Conservation (phyloP, 2,797 vertebrate species). For the Urosaurus nigricauda region DNA sequence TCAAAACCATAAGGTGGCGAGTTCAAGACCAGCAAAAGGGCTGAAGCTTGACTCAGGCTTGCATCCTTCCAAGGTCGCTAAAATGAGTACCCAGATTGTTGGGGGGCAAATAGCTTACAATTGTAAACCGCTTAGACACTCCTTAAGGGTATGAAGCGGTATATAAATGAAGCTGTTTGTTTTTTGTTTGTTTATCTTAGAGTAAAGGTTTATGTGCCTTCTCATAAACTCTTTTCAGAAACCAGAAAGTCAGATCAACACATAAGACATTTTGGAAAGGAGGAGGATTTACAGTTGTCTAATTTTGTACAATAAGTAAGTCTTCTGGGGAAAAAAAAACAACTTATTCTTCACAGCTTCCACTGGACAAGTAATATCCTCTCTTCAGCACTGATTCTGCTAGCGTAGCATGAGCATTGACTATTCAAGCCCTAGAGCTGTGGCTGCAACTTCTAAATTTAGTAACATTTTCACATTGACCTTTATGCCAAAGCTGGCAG, state of each 20-base stretch:
- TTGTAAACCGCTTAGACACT: too few relatives aligned
- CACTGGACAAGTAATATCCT: background rate
- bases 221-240: background rate
- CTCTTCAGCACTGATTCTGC: constrained; percentile 12
- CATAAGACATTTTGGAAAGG: background rate
- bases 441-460: constrained; percentile 18
- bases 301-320: background rate
- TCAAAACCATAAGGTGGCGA: too few relatives aligned
- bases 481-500: background rate
- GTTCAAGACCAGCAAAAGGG: too few relatives aligned
- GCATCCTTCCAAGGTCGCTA: too few relatives aligned
- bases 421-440: background rate
- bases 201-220: background rate
- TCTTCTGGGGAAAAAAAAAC: accelerated
- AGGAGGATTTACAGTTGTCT: background rate
- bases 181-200: too few relatives aligned
- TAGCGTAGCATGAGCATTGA: background rate
- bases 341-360: background rate
- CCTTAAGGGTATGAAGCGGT: too few relatives aligned
- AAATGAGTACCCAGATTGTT: too few relatives aligned
- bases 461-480: constrained; percentile 26
- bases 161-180: too few relatives aligned
- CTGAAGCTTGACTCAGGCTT: too few relatives aligned
- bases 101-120: too few relatives aligned
- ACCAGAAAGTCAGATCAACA: background rate